Conservation (phyloP, 2,888 invertebrate genomes). For the Dexiosoma caninum region DNA sequence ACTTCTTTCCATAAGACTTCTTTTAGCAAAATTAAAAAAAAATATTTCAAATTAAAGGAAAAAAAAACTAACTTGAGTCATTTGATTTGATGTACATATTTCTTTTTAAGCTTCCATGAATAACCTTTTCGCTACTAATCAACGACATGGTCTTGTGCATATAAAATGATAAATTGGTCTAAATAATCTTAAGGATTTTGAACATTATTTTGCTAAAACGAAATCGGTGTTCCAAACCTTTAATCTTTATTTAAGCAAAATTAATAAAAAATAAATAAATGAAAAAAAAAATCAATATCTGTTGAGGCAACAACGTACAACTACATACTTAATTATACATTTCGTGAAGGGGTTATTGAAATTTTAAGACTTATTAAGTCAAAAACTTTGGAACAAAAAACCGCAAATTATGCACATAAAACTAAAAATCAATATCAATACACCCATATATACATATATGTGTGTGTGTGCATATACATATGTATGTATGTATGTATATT, state of each 20-base stretch:
- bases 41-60: too few relatives aligned
- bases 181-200: background rate
- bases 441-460: too few relatives aligned
- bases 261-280: background rate
- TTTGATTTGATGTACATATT: background rate
- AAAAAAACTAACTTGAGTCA: constrained; percentile 1
- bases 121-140: background rate
- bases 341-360: constrained; percentile 5
- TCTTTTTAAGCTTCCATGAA: background rate
- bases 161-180: constrained; percentile 26
- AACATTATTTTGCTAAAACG: constrained; percentile 22
- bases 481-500: too few relatives aligned
- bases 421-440: background rate
- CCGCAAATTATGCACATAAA: constrained; percentile 1
- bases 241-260: constrained; percentile 8
- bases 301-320: background rate
- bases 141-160: background rate
- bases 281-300: constrained; percentile 6
- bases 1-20: too few relatives aligned
- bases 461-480: too few relatives aligned
- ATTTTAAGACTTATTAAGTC: background rate
- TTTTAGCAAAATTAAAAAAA: too few relatives aligned
- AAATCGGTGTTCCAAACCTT: constrained; percentile 35
- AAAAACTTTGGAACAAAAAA: background rate
- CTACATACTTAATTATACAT: constrained; percentile 4